phyloP scores from a whole-genome alignment of 2,113 vertebrate genomes.

The Lonchura striata region DNA sequence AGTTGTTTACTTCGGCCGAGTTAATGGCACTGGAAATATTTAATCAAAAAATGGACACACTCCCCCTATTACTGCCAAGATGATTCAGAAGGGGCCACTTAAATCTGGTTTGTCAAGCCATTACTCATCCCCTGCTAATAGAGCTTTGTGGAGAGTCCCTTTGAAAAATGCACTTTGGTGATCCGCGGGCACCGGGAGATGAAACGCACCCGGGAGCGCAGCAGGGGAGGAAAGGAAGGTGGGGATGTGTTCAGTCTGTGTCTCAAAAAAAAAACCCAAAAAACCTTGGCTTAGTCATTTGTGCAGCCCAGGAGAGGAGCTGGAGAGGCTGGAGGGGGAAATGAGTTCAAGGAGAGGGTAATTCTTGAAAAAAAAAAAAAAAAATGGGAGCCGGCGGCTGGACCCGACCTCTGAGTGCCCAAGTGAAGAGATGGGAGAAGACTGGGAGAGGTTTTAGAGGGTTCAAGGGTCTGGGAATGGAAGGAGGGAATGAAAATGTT shows the following conservation, averaged over 20 bases:
- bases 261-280: background rate
- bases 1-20: constrained; percentile 27
- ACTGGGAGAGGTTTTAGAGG: background rate
- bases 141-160: constrained; percentile 46
- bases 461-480: background rate
- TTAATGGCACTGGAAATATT: constrained; percentile 58
- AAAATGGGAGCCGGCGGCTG: background rate
- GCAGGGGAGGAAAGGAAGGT: background rate
- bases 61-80: constrained; percentile 37
- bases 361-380: background rate
- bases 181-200: background rate
- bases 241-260: background rate
- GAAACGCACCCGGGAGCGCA: background rate
- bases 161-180: background rate
- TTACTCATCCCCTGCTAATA: constrained; percentile 54
- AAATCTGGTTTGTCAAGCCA: constrained; percentile 31
- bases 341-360: background rate
- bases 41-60: constrained; percentile 57
- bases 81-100: constrained; percentile 61
- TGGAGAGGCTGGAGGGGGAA: background rate
- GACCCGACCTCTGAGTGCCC: background rate
- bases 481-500: background rate
- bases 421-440: background rate
- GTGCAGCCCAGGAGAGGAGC: background rate
- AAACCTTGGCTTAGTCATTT: background rate